phyloP scores from a whole-genome alignment of 2,888 invertebrate genomes.

The Anoncus sp. region DNA sequence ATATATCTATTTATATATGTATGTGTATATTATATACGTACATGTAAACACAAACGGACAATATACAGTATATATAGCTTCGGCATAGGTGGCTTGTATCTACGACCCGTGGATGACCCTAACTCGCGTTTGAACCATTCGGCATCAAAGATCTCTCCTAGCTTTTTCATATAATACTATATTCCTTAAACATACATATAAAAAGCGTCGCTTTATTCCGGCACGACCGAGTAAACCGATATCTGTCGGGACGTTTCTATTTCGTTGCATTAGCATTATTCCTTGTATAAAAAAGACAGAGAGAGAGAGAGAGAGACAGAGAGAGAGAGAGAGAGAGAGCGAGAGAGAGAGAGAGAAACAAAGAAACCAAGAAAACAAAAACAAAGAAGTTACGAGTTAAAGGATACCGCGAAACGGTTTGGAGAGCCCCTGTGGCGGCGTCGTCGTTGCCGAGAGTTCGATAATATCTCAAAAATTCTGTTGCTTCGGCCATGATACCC shows the following conservation, averaged over 20 bases:
- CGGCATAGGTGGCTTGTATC: slow-evolving; percentile 56
- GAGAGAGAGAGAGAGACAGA: not conserved
- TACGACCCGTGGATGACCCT: slow-evolving; percentile 55
- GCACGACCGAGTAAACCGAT: slow-evolving; percentile 44
- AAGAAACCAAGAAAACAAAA: slow-evolving; percentile 5
- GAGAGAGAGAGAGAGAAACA: slow-evolving; percentile 7
- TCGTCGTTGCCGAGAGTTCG: slow-evolving; percentile 47
- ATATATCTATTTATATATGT: not conserved
- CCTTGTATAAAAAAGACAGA: slow-evolving; percentile 22
- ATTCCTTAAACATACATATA: slow-evolving; percentile 7
- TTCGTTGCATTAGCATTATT: slow-evolving; percentile 56
- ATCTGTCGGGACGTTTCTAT: slow-evolving; percentile 61
- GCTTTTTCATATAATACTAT: slow-evolving; percentile 12
- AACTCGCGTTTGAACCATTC: slow-evolving; percentile 49
- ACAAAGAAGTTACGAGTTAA: slow-evolving; percentile 54
- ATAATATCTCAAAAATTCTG: slow-evolving; percentile 65
- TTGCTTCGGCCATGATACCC: slow-evolving; percentile 43
- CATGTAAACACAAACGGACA: not conserved
- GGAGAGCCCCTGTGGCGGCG: slow-evolving; percentile 61
- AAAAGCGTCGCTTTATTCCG: slow-evolving; percentile 30
- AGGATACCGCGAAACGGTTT: slow-evolving; percentile 57
- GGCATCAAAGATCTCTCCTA: slow-evolving; percentile 53
- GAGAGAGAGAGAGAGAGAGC: not conserved
- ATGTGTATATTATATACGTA: not conserved
- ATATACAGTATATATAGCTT: slow-evolving; percentile 10